Base-by-base conservation (phyloP, 1,140 invertebrate species). In the Drosophila arizonae region DNA sequence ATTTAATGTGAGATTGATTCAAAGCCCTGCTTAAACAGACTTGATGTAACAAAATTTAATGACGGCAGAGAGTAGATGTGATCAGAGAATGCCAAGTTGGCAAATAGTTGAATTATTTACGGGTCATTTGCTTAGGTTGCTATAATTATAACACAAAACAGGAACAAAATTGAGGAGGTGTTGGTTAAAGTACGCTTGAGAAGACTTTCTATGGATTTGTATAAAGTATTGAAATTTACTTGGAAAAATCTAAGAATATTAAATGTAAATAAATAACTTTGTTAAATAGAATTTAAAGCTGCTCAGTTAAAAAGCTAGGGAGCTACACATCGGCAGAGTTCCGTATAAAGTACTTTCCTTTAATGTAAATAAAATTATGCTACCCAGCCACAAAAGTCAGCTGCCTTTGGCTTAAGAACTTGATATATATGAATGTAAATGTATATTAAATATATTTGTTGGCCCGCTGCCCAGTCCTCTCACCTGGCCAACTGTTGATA, bases 401-500 rank as follows among this genome's bases (percentile, higher is more conserved):
- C 54, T 57, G 24, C 11, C 13, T 15, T 1, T 41, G 48, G 15
- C 39, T n/a, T 17, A 24, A 41, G 46, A 52, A 52, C 11, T 51
- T 26, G 30, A 15, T 68, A 41, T 52, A 50, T 58, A 39, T 39
- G 5, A 28, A 28, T 28, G 26, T 28, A 28, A 5, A 33, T 48
- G 26, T 5, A 24, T 36, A 36, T 11, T 36, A 39, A 39, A 39
- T 39, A 39, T 39, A 11, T 39, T 39, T 36, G 8, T 15, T 51
- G 26, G 36, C 2, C 24, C 10, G 6, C 36, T 63, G 36, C 26
- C 45, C 30, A 11, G 6, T 33, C 17, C 9, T 8, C 10, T 4
- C 43, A 72, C 63, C 69, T 72, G 69, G 48, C 36, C 54, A 33
- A 62, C 33, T 73, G 52, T 57, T 74, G 66, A 51, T 70, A 56